Evolutionary conservation across 1,140 invertebrate species (phyloP).

Genomic region (Notospermus geniculatus): DNA sequence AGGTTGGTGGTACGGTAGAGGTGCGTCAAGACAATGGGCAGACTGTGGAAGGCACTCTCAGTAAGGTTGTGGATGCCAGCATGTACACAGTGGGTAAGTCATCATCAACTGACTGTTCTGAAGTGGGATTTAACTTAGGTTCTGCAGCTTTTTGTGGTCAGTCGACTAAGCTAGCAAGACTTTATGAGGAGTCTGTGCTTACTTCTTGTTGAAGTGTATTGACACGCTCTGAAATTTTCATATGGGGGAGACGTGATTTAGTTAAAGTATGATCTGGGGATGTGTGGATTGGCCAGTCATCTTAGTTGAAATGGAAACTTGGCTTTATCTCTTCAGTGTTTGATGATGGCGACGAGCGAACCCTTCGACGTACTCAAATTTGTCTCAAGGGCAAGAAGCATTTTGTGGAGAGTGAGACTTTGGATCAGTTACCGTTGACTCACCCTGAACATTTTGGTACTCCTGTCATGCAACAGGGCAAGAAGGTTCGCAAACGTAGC

Average conservation of each 20-base stretch:
- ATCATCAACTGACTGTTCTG: too few species aligned
- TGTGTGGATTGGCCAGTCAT: too few species aligned
- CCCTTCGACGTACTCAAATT: conserved; percentile 85
- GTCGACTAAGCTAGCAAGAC: too few species aligned
- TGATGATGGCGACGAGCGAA: conserved; percentile 98
- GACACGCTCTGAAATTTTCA: too few species aligned
- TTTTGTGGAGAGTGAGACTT: conserved; percentile 90
- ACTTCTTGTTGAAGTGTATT: too few species aligned
- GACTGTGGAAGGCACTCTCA: conserved; percentile 84
- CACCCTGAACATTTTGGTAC: conserved; percentile 57
- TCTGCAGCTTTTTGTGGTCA: too few species aligned
- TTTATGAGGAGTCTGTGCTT: too few species aligned
- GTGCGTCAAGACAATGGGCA: conserved; percentile 88
- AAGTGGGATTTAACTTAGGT: too few species aligned
- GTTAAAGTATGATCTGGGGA: too few species aligned
- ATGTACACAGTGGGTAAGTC: conserved; percentile 93
- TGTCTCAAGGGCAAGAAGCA: conserved; percentile 96
- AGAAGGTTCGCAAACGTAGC: conserved; percentile 32
- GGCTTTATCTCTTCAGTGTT: conserved; percentile 71
- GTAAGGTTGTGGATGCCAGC: conserved; percentile 93
- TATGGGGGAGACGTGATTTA: too few species aligned
- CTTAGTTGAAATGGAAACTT: too few species aligned
- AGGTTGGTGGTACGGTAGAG: conserved; percentile 67
- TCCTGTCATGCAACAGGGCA: conserved; percentile 45
- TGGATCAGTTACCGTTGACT: conserved; percentile 54